Evolutionary conservation across 53 echinoderm and acorn worm species (phyloP), one percentile per base, ranked within the genome.

Genomic region (Temnopleurus reevesii): DNA sequence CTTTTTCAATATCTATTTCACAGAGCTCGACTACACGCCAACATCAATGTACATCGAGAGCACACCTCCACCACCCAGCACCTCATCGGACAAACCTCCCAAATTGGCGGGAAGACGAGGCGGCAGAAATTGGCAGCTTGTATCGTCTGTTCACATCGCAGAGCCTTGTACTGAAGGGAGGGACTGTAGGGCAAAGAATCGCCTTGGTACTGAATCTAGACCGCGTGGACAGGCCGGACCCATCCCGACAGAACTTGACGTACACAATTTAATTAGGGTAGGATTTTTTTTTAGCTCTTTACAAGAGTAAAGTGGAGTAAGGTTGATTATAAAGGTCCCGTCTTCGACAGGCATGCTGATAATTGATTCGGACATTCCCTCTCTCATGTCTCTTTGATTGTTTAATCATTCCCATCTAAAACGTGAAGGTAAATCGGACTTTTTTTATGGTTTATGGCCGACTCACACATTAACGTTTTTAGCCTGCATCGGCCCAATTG

Each of bases 201-300:
- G 8, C 29, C 88, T 87, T 1, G 27, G 13, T 10, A 71, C 23
- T 21, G 47, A 65, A 34, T 18, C 26, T 5, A 65, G 66, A 19
- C 33, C 71, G 3, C 51, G 6, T 17, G 44, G 25, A 27, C 33
- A 23, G 21, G n/a, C 36, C 88, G 71, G 66, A 31, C 71, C 53
- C 6, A 30, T 30, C 27, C 59, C 84, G 36, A 83, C 83, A 8
- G 71, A 71, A 41, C 36, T 56, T 23, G 60, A 85, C 45, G 85
- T 60, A 8, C 85, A 13, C 27, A 85, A 85, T 60, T 28, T 60
- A 4, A 85, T 85, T 17, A 60, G 88, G 71, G 88, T 66, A 87
- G 19, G 71, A 34, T 34, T 49, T 15, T 15, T 15, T 15, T 51
- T 15, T 51, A 51, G 15, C 53, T 51, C 53, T 51, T 51, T 51